phyloP scores from a whole-genome alignment of 2,888 invertebrate genomes.

The Yponomeuta sedellus region DNA sequence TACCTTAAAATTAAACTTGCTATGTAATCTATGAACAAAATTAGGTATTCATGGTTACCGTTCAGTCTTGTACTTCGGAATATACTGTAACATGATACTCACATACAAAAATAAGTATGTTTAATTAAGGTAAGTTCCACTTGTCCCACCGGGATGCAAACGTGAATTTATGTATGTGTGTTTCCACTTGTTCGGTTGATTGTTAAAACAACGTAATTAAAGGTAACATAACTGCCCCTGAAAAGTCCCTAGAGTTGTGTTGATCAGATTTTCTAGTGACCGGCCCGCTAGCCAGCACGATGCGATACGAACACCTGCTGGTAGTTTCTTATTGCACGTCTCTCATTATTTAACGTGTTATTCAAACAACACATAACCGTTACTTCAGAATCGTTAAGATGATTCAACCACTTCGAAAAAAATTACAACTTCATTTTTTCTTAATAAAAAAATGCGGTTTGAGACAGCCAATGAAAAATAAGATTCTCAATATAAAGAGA shows the following conservation, averaged over 20 bases:
- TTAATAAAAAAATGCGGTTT: no score
- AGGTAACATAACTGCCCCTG: slow-evolving; percentile 22
- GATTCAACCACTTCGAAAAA: no score
- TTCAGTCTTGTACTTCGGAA: slow-evolving; percentile 63
- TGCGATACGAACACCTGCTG: no score
- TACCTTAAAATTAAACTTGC: slow-evolving; percentile 9
- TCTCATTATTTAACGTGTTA: no score
- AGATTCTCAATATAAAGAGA: no score
- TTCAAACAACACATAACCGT: no score
- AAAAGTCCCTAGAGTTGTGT: slow-evolving; percentile 14
- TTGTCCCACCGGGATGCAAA: no score
- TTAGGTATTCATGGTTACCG: slow-evolving; percentile 30
- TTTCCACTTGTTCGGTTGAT: neutral
- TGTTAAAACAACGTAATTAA: neutral
- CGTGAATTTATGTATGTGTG: neutral
- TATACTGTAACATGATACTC: slow-evolving; percentile 9
- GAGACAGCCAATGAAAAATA: no score
- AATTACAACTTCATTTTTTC: no score
- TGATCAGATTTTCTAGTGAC: neutral
- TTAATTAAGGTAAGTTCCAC: neutral
- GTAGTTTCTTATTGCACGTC: no score
- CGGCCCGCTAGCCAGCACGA: no score
- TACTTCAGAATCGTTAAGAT: no score
- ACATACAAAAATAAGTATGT: neutral
- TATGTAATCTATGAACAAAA: slow-evolving; percentile 11